Evolutionary conservation across 2,797 vertebrate species (phyloP), one percentile per base, ranked within the genome.

Genomic region (Falco rusticolus): DNA sequence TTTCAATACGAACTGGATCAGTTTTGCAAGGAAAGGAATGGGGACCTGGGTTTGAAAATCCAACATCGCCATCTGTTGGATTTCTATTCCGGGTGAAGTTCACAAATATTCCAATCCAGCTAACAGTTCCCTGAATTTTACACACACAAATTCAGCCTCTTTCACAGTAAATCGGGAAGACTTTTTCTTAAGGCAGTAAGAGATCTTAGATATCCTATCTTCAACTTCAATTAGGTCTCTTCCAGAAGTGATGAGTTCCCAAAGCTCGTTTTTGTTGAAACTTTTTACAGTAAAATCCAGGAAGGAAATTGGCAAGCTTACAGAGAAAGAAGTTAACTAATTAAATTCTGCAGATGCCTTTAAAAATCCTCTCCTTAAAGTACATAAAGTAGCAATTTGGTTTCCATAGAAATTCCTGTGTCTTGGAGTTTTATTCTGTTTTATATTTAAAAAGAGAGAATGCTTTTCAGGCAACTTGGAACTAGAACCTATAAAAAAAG

Each of bases 21-120:
- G 7, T 26, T 76, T 54, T 22, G 24, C 20, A 33, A 9, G 11
- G 24, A 39, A 41, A 75, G 5, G 15, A 56, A 9, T 4, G 6
- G 4, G 19, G 24, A 53, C 13, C 4, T 3, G 20, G 9, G 25
- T 87, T 57, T 74, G 61, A 7, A 92, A 89, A 94, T 92, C 78
- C 95, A 85, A 95, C 89, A 93, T 29, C 82, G 96, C 96, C 96
- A 95, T 60, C 96, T 97, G 29, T 9, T 48, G 96, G 95, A 66
- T 39, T 61, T 6, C 60, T n/a, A 4, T 4, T 45, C 28, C 1
- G 5, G 1, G 13, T 34, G 50, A 76, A 11, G 60, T 26, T 7
- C 63, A 41, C 68, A 45, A 47, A 91, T 7, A 15, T 28, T 31
- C 4, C 25, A 7, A 5, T 3, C 22, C 34, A 4, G 18, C 2